phyloP scores from a whole-genome alignment of 2,888 invertebrate genomes.

The Thyatira batis region DNA sequence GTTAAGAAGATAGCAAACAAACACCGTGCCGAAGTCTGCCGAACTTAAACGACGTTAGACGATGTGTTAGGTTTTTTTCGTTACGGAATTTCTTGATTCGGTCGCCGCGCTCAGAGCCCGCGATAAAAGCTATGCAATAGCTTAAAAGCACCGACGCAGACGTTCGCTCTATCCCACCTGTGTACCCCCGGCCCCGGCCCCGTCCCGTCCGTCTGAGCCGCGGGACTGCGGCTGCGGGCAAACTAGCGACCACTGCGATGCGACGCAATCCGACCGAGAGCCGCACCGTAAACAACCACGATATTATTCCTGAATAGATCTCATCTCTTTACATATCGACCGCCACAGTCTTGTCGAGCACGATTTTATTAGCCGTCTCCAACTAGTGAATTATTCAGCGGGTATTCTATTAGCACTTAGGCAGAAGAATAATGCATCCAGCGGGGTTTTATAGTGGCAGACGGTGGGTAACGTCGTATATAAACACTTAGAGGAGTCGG shows the following conservation, averaged over 20 bases:
- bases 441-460: conserved; percentile 60
- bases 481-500: conserved; percentile 37
- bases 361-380: conserved; percentile 70
- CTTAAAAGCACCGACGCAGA: conserved; percentile 71
- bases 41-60: no score
- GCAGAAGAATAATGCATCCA: conserved; percentile 70
- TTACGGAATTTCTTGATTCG: no score
- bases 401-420: conserved; percentile 72
- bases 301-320: conserved; percentile 73
- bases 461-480: conserved; percentile 47
- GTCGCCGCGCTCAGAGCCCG: no score
- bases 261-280: conserved; percentile 56
- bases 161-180: conserved; percentile 65
- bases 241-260: conserved; percentile 51
- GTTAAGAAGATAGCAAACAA: no score
- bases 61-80: no score
- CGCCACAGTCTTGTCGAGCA: conserved; percentile 64
- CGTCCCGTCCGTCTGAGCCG: conserved; percentile 52
- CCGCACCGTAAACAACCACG: conserved; percentile 58
- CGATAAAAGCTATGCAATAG: no score
- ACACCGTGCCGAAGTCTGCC: no score
- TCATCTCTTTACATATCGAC: conserved; percentile 72
- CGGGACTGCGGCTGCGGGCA: conserved; percentile 26
- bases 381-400: conserved; percentile 72
- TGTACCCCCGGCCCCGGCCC: conserved; percentile 36